A percentile compares a stretch with the other conserved stretches of the same genome.
phyloP scores from a whole-genome alignment of 2,797 vertebrate genomes.

The Enteromius thamalakanensis region DNA sequence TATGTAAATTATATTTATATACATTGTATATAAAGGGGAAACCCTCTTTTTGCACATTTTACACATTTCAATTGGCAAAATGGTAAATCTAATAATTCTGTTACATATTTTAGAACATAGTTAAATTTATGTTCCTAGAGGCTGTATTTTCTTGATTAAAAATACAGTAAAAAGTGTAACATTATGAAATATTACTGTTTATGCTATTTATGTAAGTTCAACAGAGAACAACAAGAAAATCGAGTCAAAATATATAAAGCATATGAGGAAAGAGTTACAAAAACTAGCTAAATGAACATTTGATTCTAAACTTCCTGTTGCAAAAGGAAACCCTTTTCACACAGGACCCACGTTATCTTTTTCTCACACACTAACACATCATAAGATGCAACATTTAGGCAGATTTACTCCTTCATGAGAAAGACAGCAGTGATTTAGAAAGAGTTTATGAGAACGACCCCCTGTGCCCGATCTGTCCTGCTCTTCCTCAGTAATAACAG shows the following conservation, averaged over 20 bases:
- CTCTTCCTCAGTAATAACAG: constrained; percentile 1
- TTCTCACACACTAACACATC: background rate
- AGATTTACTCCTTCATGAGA: background rate
- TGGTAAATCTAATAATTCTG: background rate
- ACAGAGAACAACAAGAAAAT: no score
- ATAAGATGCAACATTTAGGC: background rate
- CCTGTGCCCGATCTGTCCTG: background rate
- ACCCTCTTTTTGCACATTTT: background rate
- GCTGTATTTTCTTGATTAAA: background rate
- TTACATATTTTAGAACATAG: background rate
- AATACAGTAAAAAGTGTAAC: background rate
- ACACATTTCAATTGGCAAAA: background rate
- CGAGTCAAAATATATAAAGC: no score
- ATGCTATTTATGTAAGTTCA: background rate
- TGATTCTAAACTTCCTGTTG: background rate
- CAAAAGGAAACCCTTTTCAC: background rate
- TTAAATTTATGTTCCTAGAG: background rate
- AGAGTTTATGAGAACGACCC: background rate
- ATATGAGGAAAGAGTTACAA: no score
- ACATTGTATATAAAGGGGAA: background rate
- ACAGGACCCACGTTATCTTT: background rate
- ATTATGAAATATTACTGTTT: background rate
- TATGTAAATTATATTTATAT: background rate
- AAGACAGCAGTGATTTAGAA: constrained; percentile 20
- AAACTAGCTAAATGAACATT: background rate